A percentile compares a stretch with the other conserved stretches of the same genome.
These are phyloP conservation scores for Natrix natrix DNA, from an alignment of 2,797 vertebrate species.

Conservation along the genomic window DNA sequence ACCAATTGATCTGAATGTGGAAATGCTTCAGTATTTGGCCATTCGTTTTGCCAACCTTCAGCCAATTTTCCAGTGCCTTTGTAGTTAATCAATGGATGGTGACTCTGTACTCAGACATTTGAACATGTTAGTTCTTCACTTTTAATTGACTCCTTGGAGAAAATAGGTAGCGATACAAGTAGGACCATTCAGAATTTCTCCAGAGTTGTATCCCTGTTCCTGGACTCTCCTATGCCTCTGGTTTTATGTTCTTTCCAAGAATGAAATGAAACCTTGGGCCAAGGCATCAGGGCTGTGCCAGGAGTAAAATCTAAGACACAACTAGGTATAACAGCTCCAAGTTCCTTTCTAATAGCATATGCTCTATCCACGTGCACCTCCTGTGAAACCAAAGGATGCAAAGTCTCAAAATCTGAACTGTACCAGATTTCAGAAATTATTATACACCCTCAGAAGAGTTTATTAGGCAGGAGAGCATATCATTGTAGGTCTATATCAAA, in stretches of 20 bases:
- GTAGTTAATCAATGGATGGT: not conserved
- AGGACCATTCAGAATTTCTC: not conserved
- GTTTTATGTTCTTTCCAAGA: not conserved
- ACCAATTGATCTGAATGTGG: not conserved
- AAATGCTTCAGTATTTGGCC: not conserved
- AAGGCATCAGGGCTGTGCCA: not conserved
- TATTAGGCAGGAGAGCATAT: constrained; percentile 2
- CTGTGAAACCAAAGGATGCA: not conserved
- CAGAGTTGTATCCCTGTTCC: not conserved
- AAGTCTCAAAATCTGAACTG: not conserved
- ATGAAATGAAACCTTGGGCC: not conserved
- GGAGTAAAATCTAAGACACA: not conserved
- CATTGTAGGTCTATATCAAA: not conserved
- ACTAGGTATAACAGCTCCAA: not conserved
- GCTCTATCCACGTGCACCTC: not conserved
- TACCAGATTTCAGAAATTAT: not conserved
- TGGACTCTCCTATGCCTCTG: not conserved
- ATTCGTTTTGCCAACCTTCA: not conserved
- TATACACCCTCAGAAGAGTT: not conserved
- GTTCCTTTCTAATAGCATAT: not conserved
- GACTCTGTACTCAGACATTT: not conserved
- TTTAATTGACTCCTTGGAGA: not conserved
- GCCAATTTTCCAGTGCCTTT: not conserved
- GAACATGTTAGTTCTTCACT: not conserved
- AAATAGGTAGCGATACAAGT: not conserved